Evolutionary conservation across 2,888 invertebrate species (phyloP).

Genomic region (Leuctra nigra): DNA sequence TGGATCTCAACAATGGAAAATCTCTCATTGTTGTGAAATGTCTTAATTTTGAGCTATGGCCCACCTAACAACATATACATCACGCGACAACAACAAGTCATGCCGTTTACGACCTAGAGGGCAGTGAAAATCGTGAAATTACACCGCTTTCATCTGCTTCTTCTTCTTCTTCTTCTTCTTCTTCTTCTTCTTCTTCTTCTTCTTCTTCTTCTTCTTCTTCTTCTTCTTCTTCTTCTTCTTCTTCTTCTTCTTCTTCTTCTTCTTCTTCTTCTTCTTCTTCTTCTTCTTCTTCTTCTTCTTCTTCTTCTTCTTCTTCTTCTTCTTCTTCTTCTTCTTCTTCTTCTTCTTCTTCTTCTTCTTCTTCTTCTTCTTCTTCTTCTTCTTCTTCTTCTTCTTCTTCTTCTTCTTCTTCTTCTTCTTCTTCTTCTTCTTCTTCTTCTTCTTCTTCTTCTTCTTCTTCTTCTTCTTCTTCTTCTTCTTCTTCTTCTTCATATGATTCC

Average conservation of each 20-base stretch:
- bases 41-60: too few species aligned
- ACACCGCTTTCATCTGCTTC: too few species aligned
- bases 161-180: too few species aligned
- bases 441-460: neutral
- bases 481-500: too few species aligned
- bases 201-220: conserved; percentile 1
- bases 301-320: conserved; percentile 3
- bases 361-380: neutral
- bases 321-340: conserved; percentile 12
- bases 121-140: too few species aligned
- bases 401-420: neutral
- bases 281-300: neutral
- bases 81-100: too few species aligned
- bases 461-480: conserved; percentile 9
- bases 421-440: neutral
- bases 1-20: too few species aligned
- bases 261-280: neutral
- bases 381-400: conserved; percentile 8
- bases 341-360: conserved; percentile 8
- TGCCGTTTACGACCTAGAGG: too few species aligned
- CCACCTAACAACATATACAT: too few species aligned
- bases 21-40: too few species aligned
- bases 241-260: neutral
- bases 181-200: conserved; percentile 6
- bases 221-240: conserved; percentile 7